Percentiles rank a stretch among this genome's conserved stretches.
phyloP scores from a whole-genome alignment of 2,113 vertebrate species.

The Oenanthe melanoleuca region DNA sequence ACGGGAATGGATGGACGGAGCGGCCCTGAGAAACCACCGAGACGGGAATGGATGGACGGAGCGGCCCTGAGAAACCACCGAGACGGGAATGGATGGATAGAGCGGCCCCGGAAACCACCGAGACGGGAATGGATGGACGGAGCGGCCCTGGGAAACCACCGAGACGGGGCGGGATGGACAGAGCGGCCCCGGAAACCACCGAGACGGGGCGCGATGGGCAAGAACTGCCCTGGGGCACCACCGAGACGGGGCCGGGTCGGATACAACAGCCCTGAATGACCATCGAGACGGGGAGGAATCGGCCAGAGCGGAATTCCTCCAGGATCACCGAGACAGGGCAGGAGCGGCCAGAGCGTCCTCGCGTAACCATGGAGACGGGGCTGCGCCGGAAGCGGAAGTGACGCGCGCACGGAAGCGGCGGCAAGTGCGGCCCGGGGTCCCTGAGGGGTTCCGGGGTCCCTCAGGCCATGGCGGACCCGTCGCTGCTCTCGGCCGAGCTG shows the following conservation, averaged over 20 bases:
- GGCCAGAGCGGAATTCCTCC: not conserved
- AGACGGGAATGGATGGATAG: not conserved
- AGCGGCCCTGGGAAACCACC: too few species aligned
- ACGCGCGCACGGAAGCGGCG: rapidly evolving
- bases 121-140: too few species aligned
- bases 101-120: not conserved
- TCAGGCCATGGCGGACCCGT: not conserved
- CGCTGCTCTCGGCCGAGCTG: not conserved
- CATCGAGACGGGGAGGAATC: rapidly evolving
- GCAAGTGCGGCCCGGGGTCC: not conserved
- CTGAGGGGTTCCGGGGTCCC: too few species aligned
- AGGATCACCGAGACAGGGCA: not conserved
- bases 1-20: not conserved
- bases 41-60: too few species aligned
- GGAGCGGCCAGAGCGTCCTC: not conserved
- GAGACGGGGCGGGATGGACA: too few species aligned
- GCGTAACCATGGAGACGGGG: rapidly evolving
- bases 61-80: not conserved
- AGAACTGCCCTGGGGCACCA: not conserved
- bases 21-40: too few species aligned
- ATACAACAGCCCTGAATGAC: not conserved
- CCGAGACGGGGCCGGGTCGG: not conserved
- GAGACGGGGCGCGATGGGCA: too few species aligned
- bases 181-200: too few species aligned
- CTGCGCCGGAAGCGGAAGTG: not conserved